Percentiles rank a stretch among this genome's conserved stretches.
Conservation (phyloP, 2,113 vertebrate species). For the Anseranas semipalmata region DNA sequence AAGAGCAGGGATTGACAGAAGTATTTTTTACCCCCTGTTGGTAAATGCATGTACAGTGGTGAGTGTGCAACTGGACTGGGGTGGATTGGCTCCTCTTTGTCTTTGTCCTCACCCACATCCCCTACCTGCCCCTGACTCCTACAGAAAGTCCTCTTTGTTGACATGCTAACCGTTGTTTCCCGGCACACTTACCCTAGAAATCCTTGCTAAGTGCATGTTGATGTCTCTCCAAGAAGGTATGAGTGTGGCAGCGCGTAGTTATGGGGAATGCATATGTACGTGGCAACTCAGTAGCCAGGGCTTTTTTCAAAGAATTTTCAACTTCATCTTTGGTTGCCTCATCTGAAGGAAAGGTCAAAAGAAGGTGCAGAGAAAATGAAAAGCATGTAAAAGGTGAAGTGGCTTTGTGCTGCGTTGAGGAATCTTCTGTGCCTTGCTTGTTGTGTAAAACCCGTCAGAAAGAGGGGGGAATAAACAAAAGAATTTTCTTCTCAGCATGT, state of each 20-base stretch:
- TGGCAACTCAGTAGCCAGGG: not conserved
- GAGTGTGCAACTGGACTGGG: not conserved
- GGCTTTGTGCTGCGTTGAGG: not conserved
- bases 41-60: not conserved
- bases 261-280: not conserved
- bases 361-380: not conserved
- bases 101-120: not conserved
- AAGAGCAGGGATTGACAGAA: not conserved
- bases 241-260: rapidly evolving
- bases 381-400: not conserved
- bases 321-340: not conserved
- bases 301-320: not conserved
- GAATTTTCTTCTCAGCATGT: constrained; percentile 18
- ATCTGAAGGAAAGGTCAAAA: not conserved
- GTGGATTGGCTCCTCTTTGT: not conserved
- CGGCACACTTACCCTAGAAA: not conserved
- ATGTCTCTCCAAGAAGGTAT: not conserved
- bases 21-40: not conserved
- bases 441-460: constrained; percentile 16
- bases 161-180: not conserved
- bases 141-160: not conserved
- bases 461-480: constrained; percentile 16
- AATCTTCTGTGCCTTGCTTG: not conserved
- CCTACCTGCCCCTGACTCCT: not conserved
- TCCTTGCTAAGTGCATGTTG: not conserved